phyloP scores from a whole-genome alignment of 1,140 invertebrate genomes.

The Dreissena rostriformis region DNA sequence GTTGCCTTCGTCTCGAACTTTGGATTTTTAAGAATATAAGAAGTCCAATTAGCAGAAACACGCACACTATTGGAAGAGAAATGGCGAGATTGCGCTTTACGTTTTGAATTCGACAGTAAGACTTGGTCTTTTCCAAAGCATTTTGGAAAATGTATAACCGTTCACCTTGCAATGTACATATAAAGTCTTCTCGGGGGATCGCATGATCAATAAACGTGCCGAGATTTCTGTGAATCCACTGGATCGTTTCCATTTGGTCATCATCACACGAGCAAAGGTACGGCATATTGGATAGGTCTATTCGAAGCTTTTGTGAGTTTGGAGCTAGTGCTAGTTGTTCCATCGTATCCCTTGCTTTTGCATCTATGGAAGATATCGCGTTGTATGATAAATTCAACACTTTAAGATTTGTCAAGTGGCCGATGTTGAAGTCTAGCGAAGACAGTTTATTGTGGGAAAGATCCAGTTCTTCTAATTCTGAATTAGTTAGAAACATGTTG shows the following conservation, averaged over 20 bases:
- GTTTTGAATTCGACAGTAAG: conserved; percentile 5
- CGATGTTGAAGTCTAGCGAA: background rate
- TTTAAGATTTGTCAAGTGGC: background rate
- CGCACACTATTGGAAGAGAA: background rate
- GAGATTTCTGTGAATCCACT: too few relatives aligned
- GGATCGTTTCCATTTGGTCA: background rate
- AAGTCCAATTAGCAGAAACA: background rate
- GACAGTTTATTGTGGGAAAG: conserved; percentile 8
- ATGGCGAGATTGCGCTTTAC: background rate
- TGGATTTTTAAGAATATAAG: background rate
- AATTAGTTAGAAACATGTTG: background rate
- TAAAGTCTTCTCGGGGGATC: too few relatives aligned
- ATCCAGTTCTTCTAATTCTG: background rate
- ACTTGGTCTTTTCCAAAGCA: background rate
- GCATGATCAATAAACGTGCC: too few relatives aligned
- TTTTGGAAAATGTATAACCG: too few relatives aligned
- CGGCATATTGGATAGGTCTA: too few relatives aligned
- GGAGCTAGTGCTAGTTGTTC: background rate
- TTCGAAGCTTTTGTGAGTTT: too few relatives aligned
- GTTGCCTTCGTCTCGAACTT: background rate
- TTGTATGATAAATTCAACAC: conserved; percentile 1
- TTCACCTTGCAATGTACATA: too few relatives aligned
- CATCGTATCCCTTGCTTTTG: background rate
- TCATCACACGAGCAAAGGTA: background rate
- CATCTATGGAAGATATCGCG: conserved; percentile 6